Evolutionary conservation across 2,888 invertebrate species (phyloP), one percentile per base, ranked within the genome.

Genomic region (Dynastes tityus): DNA sequence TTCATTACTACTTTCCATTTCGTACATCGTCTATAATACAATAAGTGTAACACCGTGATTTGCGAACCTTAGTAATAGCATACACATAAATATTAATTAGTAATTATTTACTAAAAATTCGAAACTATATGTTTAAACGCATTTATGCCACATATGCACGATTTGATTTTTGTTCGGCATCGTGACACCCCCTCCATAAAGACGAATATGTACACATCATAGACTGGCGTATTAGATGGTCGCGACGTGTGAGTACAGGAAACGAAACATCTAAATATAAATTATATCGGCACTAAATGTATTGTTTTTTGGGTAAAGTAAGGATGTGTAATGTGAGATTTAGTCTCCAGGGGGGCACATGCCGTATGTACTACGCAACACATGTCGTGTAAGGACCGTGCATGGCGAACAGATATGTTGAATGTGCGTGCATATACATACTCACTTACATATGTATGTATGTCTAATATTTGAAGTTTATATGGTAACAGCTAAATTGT

Each of bases 311-410:
- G 51, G 61, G 70, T 51, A 71, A 77, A 70, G 77, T 77, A 71
- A 63, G 70, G 77, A 53, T 58, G 53, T 79, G 79, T 79, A 79
- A 79, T 71, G 79, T 79, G 79, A 79, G 79, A 79, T 65, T 63
- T 76, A 79, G 71, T 61, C 73, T 76, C 79, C 76, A 37, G 55
- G 79, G 76, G 79, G 79, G 79, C 79, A 76, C 76, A 79, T 79
- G 79, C 73, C 79, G 64, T 22, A 22, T 22, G 22, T 71, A 22
- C 16, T 22, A 22, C 3, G 16, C 27, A 70, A 71, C 77, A 77
- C 71, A 63, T 77, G 77, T 77, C 22, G 45, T 45, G 11, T 51
- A 51, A 27, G 32, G 32, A 37, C 37, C 13, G 68, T 53, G 71
- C 22, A 71, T 16, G 45, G 45, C 11, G 45, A 45, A 45, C 45